Percentiles rank a stretch among this genome's conserved stretches.
Conservation (phyloP, 2,888 invertebrate species). For the Carpatolechia fugitivella region DNA sequence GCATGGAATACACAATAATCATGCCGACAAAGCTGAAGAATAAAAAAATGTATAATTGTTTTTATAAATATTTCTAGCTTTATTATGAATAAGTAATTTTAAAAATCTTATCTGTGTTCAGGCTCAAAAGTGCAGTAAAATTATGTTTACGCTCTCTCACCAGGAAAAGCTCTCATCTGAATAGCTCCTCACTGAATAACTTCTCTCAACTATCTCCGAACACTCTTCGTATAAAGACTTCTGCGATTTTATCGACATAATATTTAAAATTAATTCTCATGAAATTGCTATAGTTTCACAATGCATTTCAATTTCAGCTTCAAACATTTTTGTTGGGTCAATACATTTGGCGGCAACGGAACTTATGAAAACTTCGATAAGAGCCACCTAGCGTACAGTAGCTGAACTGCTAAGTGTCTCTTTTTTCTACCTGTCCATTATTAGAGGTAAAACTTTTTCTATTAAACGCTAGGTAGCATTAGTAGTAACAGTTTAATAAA, state of each 20-base stretch:
- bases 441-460: background rate
- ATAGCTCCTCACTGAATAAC: constrained; percentile 55
- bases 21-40: no score
- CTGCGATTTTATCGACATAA: constrained; percentile 69
- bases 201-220: constrained; percentile 62
- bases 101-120: no score
- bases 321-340: constrained; percentile 43
- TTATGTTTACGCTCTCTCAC: constrained; percentile 30
- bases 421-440: no score
- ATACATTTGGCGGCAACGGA: constrained; percentile 28
- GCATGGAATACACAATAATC: no score
- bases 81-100: no score
- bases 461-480: background rate
- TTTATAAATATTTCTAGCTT: no score
- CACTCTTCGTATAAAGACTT: constrained; percentile 62
- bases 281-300: no score
- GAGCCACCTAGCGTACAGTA: constrained; percentile 7
- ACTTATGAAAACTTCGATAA: background rate
- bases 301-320: no score
- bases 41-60: no score
- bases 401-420: background rate
- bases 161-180: constrained; percentile 61
- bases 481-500: background rate
- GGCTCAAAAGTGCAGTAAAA: no score
- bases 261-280: constrained; percentile 17